Base-by-base conservation (phyloP, 2,113 vertebrate species). In the Eira barbara region DNA sequence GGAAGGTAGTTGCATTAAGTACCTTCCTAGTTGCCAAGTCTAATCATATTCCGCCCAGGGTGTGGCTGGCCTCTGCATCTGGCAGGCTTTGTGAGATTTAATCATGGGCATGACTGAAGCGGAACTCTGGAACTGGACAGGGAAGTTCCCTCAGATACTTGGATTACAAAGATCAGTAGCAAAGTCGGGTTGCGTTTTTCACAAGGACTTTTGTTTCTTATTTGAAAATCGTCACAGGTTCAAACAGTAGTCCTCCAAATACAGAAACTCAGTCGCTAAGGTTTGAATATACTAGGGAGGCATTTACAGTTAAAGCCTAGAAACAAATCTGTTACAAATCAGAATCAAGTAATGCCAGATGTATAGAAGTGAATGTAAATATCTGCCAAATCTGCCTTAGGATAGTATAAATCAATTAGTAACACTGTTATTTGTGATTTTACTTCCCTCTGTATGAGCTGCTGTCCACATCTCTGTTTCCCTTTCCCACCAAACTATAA, bases 41-140 rank as follows among this genome's bases (percentile, higher is more conserved):
- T 86, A 97, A 94, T 97, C 82, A 94, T 8, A 84, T 85, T 90
- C 69, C 39, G 82, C 3, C 31, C 61, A 71, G 27, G 93, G 49
- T 94, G 34, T 55, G n/a, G 25, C 42, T 91, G 10, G 29, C 59
- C 76, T 87, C 59, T 52, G 21, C 3, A 2, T 76, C 97, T 82
- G 55, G 49, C 39, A 15, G 34, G 0, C n/a, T 86, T 79, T 87
- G 31, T 61, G 45, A 96, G 57, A 90, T 96, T 79, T 95, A 78
- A 71, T 92, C 27, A 65, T n/a, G 63, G 27, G 0, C 49, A 31
- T 95, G 42, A 74, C 95, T 76, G 83, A 86, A 67, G 74, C n/a
- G 14, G 27, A 91, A 59, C 42, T 86, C 45, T 29, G 20, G 36
- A 57, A 34, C 57, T 76, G 71, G 61, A 65, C 73, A 80, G 7